Percentiles rank a stretch among this genome's conserved stretches.
Conservation (phyloP, 2,113 vertebrate genomes). For the Ancistrus triradiatus region DNA sequence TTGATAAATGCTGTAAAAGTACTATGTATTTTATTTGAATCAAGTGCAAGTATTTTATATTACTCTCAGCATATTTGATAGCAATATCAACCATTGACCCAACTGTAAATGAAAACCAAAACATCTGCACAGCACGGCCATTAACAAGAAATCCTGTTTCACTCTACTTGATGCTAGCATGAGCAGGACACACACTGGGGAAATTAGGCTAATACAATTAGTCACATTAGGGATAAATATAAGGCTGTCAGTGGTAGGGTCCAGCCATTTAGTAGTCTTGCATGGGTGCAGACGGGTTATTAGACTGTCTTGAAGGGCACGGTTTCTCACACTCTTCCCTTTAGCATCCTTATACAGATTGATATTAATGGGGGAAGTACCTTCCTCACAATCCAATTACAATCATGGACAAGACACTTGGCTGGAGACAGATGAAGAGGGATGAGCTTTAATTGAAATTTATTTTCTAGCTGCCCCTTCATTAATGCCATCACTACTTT, state of each 20-base stretch:
- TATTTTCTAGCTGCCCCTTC: slow-evolving; percentile 31
- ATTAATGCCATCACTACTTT: slow-evolving; percentile 48
- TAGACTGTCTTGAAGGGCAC: slow-evolving; percentile 58
- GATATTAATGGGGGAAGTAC: slow-evolving; percentile 57
- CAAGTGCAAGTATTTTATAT: too few species aligned
- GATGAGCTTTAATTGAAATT: slow-evolving; percentile 61
- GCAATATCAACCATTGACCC: too few species aligned
- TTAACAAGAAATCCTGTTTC: background rate
- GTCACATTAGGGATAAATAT: slow-evolving; percentile 20
- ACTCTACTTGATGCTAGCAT: background rate
- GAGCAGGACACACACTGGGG: slow-evolving; percentile 12
- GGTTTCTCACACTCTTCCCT: slow-evolving; percentile 42
- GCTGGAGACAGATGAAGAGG: slow-evolving; percentile 53
- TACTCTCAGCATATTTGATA: too few species aligned
- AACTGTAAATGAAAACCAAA: too few species aligned
- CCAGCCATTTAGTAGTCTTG: slow-evolving; percentile 47
- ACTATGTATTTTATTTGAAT: too few species aligned
- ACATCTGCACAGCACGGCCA: background rate
- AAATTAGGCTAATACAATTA: slow-evolving; percentile 51
- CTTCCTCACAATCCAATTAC: slow-evolving; percentile 56
- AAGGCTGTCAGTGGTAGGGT: slow-evolving; percentile 28
- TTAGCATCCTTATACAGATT: slow-evolving; percentile 43
- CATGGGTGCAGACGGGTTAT: slow-evolving; percentile 49
- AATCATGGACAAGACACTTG: slow-evolving; percentile 43
- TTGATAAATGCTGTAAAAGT: too few species aligned